Evolutionary conservation across 2,797 vertebrate species (phyloP), one percentile per base, ranked within the genome.

Genomic region (Lacerta bilineata): DNA sequence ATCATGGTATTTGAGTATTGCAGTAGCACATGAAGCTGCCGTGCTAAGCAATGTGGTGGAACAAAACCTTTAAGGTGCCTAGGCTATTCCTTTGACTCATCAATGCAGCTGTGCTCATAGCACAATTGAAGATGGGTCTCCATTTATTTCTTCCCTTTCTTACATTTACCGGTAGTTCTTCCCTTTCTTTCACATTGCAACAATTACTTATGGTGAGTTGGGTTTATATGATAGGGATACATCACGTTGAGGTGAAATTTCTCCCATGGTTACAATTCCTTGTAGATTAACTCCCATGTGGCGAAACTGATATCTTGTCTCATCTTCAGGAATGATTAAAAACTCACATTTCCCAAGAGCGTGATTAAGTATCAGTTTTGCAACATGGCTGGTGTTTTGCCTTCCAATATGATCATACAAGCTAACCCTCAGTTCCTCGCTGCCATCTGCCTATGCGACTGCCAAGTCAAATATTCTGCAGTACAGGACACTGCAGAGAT

Each of bases 301-400:
- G 23, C 78, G 29, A 71, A 79, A 77, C 72, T 80, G 66, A 80
- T 80, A 84, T 84, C 72, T 84, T 74, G 64, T 69, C 64, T 80
- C 74, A 83, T 69, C 81, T 84, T 69, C 87, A 84, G n/a, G 87
- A 72, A 84, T 84, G 55, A 61, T 84, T 88, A 76, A 87, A 87
- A 82, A 50, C 41, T 41, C 83, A 64, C 68, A 71, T 27, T 81
- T 84, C 77, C 72, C 46, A 41, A 81, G 74, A 86, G 10, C 78
- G 43, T 76, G 64, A 69, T 86, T 81, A 68, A 81, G 59, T 89
- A 72, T 75, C 71, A 81, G 61, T 89, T 86, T 68, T 84, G 50
- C 55, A 86, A 81, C 59, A 61, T 84, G 68, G 36, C 71, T 89
- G 71, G 71, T 66, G 84, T 81, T 85, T 89, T 81, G 71, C 41